Evolutionary conservation across 1,140 invertebrate genomes (phyloP).

Genomic region (Pomacea maculata): DNA sequence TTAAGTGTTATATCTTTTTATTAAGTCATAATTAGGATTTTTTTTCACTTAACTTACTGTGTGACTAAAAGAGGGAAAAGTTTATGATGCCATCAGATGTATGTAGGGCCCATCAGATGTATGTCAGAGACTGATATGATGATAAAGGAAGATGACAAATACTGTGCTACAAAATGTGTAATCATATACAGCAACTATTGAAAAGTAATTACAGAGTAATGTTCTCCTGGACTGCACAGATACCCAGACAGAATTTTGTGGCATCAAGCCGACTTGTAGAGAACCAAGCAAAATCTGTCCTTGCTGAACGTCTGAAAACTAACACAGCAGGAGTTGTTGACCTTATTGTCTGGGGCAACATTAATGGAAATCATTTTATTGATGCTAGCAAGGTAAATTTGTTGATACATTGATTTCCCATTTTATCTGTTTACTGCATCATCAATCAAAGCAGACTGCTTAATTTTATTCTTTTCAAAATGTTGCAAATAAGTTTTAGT

Average conservation of each 20-base stretch:
- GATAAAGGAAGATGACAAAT: too few relatives aligned
- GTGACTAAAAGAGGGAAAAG: too few relatives aligned
- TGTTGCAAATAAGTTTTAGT: not conserved
- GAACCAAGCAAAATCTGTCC: slow-evolving; percentile 59
- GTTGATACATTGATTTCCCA: not conserved
- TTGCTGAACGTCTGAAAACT: slow-evolving; percentile 55
- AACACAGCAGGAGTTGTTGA: slow-evolving; percentile 60
- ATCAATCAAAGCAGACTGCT: not conserved
- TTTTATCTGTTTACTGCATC: not conserved
- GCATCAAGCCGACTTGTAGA: slow-evolving; percentile 55
- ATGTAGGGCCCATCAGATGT: too few relatives aligned
- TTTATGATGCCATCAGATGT: too few relatives aligned
- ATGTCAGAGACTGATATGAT: too few relatives aligned
- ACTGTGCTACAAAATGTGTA: too few relatives aligned
- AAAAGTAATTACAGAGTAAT: too few relatives aligned
- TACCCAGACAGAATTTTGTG: slow-evolving; percentile 58
- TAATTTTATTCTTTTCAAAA: not conserved
- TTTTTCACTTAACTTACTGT: too few relatives aligned
- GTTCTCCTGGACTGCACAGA: not conserved
- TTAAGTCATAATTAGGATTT: too few relatives aligned
- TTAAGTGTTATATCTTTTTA: too few relatives aligned
- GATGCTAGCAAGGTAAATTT: slow-evolving; percentile 43
- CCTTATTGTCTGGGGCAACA: slow-evolving; percentile 62
- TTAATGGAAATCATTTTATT: slow-evolving; percentile 50
- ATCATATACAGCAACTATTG: too few relatives aligned